phyloP scores from a whole-genome alignment of 2,797 vertebrate species.

The Chlorospingus semifuscus region DNA sequence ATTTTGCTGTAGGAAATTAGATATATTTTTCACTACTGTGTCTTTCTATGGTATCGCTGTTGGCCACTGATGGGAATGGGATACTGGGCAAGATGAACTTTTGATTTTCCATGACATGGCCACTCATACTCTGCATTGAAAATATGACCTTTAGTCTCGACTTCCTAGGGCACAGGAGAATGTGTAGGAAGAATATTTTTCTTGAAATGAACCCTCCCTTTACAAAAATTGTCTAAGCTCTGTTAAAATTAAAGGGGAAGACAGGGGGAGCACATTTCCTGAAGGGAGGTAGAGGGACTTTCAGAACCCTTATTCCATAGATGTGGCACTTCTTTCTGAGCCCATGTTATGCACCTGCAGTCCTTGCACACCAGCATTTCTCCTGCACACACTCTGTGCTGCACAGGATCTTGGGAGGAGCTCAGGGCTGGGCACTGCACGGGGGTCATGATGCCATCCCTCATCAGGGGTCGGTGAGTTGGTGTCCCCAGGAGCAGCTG shows the following conservation, averaged over 20 bases:
- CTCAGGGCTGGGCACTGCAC: neutral
- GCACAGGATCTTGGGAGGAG: fast-evolving
- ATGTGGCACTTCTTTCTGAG: neutral
- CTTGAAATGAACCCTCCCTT: neutral
- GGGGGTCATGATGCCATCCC: neutral
- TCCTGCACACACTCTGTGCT: neutral
- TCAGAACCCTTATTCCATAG: neutral
- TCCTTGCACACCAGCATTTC: fast-evolving
- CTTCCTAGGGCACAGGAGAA: neutral
- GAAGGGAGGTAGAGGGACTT: neutral
- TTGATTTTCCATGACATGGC: neutral
- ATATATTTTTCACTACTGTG: neutral
- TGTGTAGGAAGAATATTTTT: neutral
- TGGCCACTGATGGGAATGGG: neutral
- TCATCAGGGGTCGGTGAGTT: fast-evolving
- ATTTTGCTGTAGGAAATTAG: neutral
- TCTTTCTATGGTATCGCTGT: fast-evolving
- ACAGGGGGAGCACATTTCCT: neutral
- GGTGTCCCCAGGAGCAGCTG: neutral
- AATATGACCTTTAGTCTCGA: neutral
- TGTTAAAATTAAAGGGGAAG: neutral
- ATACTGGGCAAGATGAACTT: neutral
- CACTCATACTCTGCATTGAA: neutral
- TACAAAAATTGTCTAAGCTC: neutral
- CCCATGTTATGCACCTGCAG: too few species aligned